A percentile compares a stretch with the other conserved stretches of the same genome.
Conservation (phyloP, 2,888 invertebrate genomes). For the Isoperla grammatica region DNA sequence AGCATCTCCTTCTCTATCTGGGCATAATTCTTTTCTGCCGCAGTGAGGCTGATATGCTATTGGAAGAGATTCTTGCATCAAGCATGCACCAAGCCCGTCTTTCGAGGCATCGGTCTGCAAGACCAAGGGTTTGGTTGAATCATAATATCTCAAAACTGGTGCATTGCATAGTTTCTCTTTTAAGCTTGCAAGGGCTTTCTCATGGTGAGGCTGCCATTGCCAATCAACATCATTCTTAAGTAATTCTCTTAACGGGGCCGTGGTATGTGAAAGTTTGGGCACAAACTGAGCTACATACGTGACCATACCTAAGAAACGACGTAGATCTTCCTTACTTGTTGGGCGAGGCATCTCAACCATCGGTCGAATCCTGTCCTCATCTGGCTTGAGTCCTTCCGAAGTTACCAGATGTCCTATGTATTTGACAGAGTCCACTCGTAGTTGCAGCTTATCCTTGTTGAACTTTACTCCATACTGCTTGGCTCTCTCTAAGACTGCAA, state of each 20-base stretch:
- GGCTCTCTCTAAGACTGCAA: slow-evolving; percentile 17
- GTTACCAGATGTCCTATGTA: slow-evolving; percentile 17
- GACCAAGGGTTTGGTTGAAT: too few relatives aligned
- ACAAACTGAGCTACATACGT: slow-evolving; percentile 36
- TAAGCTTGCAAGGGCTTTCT: background rate
- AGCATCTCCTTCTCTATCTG: slow-evolving; percentile 14
- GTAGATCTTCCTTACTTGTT: slow-evolving; percentile 34
- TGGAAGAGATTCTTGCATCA: slow-evolving; percentile 3
- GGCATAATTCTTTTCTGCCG: slow-evolving; percentile 9
- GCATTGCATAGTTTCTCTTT: too few relatives aligned
- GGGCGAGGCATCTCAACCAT: slow-evolving; percentile 24
- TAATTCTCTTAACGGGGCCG: slow-evolving; percentile 31
- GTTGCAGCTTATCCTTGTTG: slow-evolving; percentile 17
- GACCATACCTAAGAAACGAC: slow-evolving; percentile 36
- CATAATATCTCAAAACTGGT: too few relatives aligned
- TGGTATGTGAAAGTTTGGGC: slow-evolving; percentile 33
- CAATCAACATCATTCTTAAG: slow-evolving; percentile 19
- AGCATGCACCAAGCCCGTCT: slow-evolving; percentile 10
- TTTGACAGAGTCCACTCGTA: slow-evolving; percentile 5
- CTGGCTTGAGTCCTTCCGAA: background rate
- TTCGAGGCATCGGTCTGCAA: background rate
- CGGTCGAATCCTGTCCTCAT: background rate
- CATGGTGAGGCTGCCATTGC: slow-evolving; percentile 23
- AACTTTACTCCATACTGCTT: slow-evolving; percentile 14
- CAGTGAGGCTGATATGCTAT: slow-evolving; percentile 3